Evolutionary conservation across 2,888 invertebrate species (phyloP).

Genomic region (Sphaerophoria taeniata): DNA sequence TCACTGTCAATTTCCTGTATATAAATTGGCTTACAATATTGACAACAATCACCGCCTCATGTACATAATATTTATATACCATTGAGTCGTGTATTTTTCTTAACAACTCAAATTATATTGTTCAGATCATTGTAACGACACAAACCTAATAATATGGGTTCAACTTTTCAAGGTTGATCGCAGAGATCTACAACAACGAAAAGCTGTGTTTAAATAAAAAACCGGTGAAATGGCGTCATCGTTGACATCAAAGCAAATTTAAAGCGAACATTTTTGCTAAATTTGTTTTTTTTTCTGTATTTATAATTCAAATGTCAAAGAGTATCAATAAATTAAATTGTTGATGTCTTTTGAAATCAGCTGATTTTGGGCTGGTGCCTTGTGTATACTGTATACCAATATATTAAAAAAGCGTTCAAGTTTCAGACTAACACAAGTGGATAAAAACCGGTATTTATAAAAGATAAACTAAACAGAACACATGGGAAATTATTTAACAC

Average conservation of each 20-base stretch:
- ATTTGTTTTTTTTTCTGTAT: not conserved
- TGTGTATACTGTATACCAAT: no score
- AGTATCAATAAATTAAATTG: constrained; percentile 4
- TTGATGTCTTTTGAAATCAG: not conserved
- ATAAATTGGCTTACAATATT: not conserved
- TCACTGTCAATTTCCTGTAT: constrained; percentile 41
- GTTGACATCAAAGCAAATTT: constrained; percentile 20
- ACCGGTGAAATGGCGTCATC: constrained; percentile 66
- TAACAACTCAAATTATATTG: constrained; percentile 43
- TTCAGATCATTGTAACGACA: constrained; percentile 58
- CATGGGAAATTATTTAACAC: no score
- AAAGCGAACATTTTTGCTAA: constrained; percentile 42
- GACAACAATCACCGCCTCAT: not conserved
- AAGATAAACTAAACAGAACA: no score
- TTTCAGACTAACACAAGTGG: no score
- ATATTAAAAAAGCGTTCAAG: no score
- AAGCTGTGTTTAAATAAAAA: constrained; percentile 20
- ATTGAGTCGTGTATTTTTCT: constrained; percentile 1
- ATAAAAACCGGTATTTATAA: no score
- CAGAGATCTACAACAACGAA: constrained; percentile 36
- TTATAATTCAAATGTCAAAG: constrained; percentile 29
- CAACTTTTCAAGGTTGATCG: constrained; percentile 63
- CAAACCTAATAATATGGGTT: constrained; percentile 47
- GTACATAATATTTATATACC: not conserved
- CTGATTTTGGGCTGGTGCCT: no score